These are phyloP conservation scores for Sylvilagus floridanus DNA, from an alignment of 2,797 vertebrate species.

Conservation along the genomic window DNA sequence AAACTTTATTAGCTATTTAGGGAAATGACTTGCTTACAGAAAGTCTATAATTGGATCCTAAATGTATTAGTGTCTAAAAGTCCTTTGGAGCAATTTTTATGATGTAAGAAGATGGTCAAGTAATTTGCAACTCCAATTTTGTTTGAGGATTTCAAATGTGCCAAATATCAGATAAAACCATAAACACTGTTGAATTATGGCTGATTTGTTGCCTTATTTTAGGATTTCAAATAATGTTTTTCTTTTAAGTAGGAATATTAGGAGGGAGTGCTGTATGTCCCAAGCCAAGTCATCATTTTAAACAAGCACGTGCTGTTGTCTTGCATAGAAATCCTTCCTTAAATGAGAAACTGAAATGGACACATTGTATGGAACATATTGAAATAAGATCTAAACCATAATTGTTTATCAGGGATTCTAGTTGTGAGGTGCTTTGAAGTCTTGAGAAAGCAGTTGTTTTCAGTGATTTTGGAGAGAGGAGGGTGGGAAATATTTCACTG, in stretches of 20 bases:
- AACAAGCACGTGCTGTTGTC: background rate
- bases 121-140: background rate
- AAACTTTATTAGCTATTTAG: slow-evolving; percentile 64
- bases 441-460: slow-evolving; percentile 9
- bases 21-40: slow-evolving; percentile 69
- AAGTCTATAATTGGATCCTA: slow-evolving; percentile 54
- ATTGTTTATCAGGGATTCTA: slow-evolving; percentile 24
- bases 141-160: slow-evolving; percentile 35
- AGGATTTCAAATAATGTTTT: slow-evolving; percentile 55
- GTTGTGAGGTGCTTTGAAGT: background rate
- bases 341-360: background rate
- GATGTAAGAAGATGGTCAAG: background rate
- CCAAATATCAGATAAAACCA: slow-evolving; percentile 52
- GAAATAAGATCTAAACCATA: slow-evolving; percentile 12
- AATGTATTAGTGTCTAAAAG: slow-evolving; percentile 44
- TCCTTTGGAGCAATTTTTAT: slow-evolving; percentile 61
- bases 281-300: background rate
- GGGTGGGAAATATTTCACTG: background rate
- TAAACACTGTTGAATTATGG: slow-evolving; percentile 53
- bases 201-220: slow-evolving; percentile 56
- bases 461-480: background rate
- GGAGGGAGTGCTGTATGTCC: background rate
- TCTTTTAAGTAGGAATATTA: slow-evolving; percentile 66
- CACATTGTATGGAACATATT: background rate
- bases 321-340: background rate